phyloP scores from a whole-genome alignment of 2,797 vertebrate genomes.

The Neopelma chrysocephalum region DNA sequence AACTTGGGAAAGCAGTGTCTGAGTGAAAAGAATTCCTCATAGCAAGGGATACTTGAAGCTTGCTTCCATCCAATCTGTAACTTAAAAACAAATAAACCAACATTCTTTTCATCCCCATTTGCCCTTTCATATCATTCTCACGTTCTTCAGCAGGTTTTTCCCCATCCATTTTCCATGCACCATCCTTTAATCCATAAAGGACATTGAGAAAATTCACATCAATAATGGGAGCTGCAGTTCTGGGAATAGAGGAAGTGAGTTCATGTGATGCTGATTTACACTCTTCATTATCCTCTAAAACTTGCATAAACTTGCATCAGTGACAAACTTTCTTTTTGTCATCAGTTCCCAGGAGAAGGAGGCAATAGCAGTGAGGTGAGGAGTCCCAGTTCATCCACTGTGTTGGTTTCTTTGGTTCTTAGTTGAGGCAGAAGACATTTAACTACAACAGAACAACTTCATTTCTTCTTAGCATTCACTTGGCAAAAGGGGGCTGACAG shows the following conservation, averaged over 20 bases:
- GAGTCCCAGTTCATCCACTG: background rate
- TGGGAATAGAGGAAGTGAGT: background rate
- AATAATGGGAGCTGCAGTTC: background rate
- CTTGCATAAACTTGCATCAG: background rate
- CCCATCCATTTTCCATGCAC: background rate
- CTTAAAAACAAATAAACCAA: background rate
- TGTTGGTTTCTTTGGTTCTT: background rate
- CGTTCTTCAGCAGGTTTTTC: background rate
- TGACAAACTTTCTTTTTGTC: background rate
- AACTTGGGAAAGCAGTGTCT: background rate
- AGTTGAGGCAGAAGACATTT: slow-evolving; percentile 58
- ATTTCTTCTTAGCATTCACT: slow-evolving; percentile 42
- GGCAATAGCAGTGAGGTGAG: background rate
- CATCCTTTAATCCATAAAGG: background rate
- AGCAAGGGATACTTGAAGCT: background rate
- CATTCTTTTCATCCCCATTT: background rate
- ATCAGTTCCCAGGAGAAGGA: background rate
- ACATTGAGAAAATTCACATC: background rate
- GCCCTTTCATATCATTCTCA: background rate
- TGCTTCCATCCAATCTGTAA: background rate
- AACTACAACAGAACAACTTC: slow-evolving; percentile 54
- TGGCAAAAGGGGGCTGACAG: slow-evolving; percentile 62
- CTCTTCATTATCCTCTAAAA: background rate
- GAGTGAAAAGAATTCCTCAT: background rate
- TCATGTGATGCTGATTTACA: background rate